Base-by-base conservation (phyloP, 2,888 invertebrate species). In the Dicycla oo region DNA sequence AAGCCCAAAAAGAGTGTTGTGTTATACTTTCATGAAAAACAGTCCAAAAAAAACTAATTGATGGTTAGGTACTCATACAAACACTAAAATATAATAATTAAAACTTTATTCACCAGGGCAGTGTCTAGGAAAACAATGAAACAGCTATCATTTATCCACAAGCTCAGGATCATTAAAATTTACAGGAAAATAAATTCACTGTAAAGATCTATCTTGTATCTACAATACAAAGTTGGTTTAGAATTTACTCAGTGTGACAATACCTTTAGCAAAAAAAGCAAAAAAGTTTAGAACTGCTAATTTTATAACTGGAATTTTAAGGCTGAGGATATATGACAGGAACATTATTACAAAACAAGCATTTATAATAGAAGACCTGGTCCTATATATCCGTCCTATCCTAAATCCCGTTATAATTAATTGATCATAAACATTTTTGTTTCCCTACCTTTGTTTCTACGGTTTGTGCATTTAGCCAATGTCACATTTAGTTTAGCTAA, bases 71-170 rank as follows among this genome's bases (percentile, higher is more conserved):
- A 49, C 8, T 54, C n/a, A n/a, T n/a, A 34, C 23, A 60, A 7
- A 58, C 26, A 58, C 0, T 38, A 30, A 45, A 11, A 54, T 68
- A 61, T 54, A 38, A 65, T 64, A 60, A 73, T 63, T 60, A 69
- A 64, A 75, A 73, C 40, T 68, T 85, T 84, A 88, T 82, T 87
- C 77, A 78, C 81, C 83, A 83, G 68, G 80, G 69, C 83, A 83
- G 68, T 81, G 69, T 81, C 69, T 72, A 81, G 56, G 73, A 74
- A 82, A 82, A 81, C 47, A 74, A 81, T 57, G 57, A 69, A 65
- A 72, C 71, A 49, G 74, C 73, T 69, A 80, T 63, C 73, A 81
- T 71, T 72, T 73, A 71, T 78, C 69, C 68, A 80, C 65, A 77
- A 78, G 64, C 73, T n/a, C 71, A 75, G 71, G 69, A 60, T 71